These are phyloP conservation scores for Hormaphis cornu DNA, from an alignment of 1,140 invertebrate genomes.

Conservation along the genomic window DNA sequence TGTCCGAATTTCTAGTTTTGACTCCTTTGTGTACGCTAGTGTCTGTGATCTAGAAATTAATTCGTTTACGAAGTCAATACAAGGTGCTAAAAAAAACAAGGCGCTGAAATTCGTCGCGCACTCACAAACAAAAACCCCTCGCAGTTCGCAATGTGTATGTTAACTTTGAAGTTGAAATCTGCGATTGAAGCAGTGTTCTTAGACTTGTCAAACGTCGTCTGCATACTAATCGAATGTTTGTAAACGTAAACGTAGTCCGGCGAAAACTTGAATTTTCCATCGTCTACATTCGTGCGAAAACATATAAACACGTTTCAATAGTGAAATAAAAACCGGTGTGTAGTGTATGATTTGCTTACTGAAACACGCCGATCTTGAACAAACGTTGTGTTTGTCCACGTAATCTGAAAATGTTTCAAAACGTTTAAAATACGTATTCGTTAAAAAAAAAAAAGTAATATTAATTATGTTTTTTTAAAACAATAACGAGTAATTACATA, in stretches of 20 bases:
- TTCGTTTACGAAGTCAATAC: too few species aligned
- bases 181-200: conserved; percentile 20
- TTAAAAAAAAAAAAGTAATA: too few species aligned
- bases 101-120: too few species aligned
- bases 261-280: conserved; percentile 10
- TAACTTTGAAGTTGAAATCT: conserved; percentile 14
- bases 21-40: conserved; percentile 17
- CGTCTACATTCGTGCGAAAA: neutral
- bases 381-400: neutral
- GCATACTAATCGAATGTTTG: neutral
- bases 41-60: conserved; percentile 4
- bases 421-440: too few species aligned
- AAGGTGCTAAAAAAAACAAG: too few species aligned
- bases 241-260: neutral
- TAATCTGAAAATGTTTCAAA: conserved; percentile 10
- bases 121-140: conserved; percentile 4
- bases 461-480: too few species aligned
- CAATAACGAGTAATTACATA: too few species aligned
- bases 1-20: neutral
- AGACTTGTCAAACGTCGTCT: conserved; percentile 26
- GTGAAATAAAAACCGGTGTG: neutral
- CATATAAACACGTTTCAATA: neutral
- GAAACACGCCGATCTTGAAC: conserved; percentile 2
- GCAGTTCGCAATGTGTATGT: neutral
- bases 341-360: neutral